Percentiles rank a stretch among this genome's conserved stretches.
Conservation (phyloP, 2,888 invertebrate genomes). For the Syrphus vitripennis region DNA sequence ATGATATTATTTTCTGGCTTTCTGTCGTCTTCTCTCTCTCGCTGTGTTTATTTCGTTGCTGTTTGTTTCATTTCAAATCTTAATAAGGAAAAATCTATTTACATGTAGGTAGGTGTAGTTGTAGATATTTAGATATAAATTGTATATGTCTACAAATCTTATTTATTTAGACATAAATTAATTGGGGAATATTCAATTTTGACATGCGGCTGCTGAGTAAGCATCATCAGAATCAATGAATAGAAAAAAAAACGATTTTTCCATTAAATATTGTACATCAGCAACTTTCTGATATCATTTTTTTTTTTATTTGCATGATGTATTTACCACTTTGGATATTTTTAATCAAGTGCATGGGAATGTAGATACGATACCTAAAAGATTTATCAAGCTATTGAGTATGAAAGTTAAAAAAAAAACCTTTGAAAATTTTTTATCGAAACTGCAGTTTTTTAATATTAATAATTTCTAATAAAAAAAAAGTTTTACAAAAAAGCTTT, state of each 20-base stretch:
- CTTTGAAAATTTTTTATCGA: too few relatives aligned
- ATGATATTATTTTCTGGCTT: slow-evolving; percentile 63
- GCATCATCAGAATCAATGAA: slow-evolving; percentile 25
- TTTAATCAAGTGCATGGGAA: too few relatives aligned
- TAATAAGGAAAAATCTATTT: slow-evolving; percentile 53
- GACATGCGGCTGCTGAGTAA: slow-evolving; percentile 42
- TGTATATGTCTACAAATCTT: background rate
- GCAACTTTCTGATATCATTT: slow-evolving; percentile 42
- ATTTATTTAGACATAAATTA: slow-evolving; percentile 53
- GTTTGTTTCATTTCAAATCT: slow-evolving; percentile 55
- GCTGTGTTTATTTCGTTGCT: background rate
- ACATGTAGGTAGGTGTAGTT: too few relatives aligned
- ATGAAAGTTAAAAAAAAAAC: too few relatives aligned
- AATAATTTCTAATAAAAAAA: too few relatives aligned
- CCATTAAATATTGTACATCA: slow-evolving; percentile 34
- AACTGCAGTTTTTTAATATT: too few relatives aligned
- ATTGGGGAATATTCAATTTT: slow-evolving; percentile 58
- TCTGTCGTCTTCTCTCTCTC: slow-evolving; percentile 3
- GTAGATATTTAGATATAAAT: background rate
- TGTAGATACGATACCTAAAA: too few relatives aligned
- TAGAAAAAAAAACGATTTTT: slow-evolving; percentile 35
- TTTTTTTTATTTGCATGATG: too few relatives aligned
- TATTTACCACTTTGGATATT: too few relatives aligned
- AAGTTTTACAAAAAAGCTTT: too few relatives aligned
- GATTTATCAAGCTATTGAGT: too few relatives aligned